Evolutionary conservation across 2,113 vertebrate genomes (phyloP).

Genomic region (Pseudorhombus dupliciocellatus): DNA sequence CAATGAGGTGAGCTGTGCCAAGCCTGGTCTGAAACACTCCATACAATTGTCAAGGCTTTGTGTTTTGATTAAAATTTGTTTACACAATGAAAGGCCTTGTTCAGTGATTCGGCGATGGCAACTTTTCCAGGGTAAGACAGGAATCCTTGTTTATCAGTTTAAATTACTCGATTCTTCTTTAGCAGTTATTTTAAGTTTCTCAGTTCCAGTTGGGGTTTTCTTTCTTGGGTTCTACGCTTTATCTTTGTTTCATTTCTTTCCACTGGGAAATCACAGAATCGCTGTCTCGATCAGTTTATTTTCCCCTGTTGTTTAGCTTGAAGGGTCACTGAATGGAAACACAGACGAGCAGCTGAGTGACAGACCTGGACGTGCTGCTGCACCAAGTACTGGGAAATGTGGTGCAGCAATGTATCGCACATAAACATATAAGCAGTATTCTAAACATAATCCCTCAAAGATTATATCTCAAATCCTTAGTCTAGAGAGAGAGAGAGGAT

Average conservation of each 20-base stretch:
- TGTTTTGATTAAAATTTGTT: conserved; percentile 70
- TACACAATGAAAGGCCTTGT: conserved; percentile 53
- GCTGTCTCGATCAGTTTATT: conserved; percentile 74
- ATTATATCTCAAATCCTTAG: not conserved
- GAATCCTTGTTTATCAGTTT: conserved; percentile 51
- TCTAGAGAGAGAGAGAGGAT: not conserved
- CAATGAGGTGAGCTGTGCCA: conserved; percentile 64
- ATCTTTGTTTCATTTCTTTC: conserved; percentile 12
- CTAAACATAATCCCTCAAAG: not conserved
- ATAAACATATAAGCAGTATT: conserved; percentile 47
- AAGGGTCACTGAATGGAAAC: conserved; percentile 70
- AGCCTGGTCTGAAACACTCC: conserved; percentile 44
- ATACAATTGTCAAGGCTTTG: conserved; percentile 21
- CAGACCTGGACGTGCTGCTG: conserved; percentile 58
- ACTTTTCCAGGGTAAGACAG: conserved; percentile 27
- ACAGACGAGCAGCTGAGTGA: conserved; percentile 1
- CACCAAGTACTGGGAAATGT: conserved; percentile 79
- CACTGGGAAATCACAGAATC: conserved; percentile 26
- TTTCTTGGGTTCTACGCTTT: not conserved
- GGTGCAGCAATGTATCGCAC: conserved; percentile 80
- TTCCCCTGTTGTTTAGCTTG: conserved; percentile 70
- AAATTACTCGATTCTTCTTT: not conserved
- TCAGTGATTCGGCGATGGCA: conserved; percentile 35
- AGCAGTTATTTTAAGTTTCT: conserved; percentile 19
- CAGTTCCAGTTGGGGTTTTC: not conserved